phyloP scores from a whole-genome alignment of 2,888 invertebrate species.

The Eudasyphora cyanicolor region DNA sequence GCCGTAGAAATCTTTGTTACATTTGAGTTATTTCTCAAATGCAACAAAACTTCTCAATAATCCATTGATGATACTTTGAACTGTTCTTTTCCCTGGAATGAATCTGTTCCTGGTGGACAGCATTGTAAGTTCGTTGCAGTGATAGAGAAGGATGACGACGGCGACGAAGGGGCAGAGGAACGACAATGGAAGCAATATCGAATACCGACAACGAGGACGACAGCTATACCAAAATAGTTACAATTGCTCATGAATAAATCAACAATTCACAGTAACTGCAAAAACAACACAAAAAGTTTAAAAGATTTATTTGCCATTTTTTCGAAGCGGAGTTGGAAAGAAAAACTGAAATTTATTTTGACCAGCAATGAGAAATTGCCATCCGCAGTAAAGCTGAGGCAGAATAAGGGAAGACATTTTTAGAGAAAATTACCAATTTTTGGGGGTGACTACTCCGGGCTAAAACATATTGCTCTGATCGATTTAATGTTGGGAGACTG shows the following conservation, averaged over 20 bases:
- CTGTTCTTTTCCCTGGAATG: slow-evolving; percentile 16
- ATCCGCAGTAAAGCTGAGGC: neutral
- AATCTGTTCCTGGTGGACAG: neutral
- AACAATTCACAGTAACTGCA: slow-evolving; percentile 10
- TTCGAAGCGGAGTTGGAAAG: neutral
- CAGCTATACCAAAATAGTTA: neutral
- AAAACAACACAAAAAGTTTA: neutral
- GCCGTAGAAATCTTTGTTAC: neutral
- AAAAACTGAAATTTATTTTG: slow-evolving; percentile 10
- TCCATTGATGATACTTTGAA: slow-evolving; percentile 59
- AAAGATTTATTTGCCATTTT: slow-evolving; percentile 8
- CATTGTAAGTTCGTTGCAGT: no score
- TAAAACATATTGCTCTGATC: neutral
- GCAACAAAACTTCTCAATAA: slow-evolving; percentile 50
- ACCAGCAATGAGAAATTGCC: neutral
- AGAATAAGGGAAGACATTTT: neutral
- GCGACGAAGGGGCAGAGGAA: neutral
- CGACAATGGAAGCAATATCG: neutral
- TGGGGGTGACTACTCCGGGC: neutral
- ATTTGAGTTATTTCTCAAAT: neutral
- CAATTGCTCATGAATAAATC: slow-evolving; percentile 23
- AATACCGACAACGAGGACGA: neutral
- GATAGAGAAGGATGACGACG: neutral
- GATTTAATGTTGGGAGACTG: no score
- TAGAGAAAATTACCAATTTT: neutral